Percentiles rank a stretch among this genome's conserved stretches.
phyloP scores from a whole-genome alignment of 2,888 invertebrate genomes.

The Cylindroiulus punctatus region DNA sequence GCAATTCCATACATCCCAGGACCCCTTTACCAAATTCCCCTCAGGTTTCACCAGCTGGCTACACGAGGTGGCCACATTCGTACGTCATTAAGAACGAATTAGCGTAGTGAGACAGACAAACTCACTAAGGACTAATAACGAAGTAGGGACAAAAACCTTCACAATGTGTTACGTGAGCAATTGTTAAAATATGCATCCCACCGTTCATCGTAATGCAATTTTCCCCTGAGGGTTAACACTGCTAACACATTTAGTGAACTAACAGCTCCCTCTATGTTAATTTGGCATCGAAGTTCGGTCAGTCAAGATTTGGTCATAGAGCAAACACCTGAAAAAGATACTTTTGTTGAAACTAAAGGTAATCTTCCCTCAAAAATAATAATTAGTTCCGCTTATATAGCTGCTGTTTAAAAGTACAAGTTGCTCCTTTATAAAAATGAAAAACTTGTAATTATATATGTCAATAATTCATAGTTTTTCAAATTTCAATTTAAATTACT shows the following conservation, averaged over 20 bases:
- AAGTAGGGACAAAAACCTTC: constrained; percentile 2
- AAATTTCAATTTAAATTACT: no score
- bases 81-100: constrained; percentile 52
- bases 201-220: not conserved
- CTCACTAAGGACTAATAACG: not conserved
- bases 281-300: no score
- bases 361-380: no score
- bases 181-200: constrained; percentile 1
- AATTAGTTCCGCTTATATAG: no score
- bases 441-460: no score
- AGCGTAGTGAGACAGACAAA: not conserved
- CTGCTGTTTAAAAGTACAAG: no score
- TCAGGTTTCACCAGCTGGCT: constrained; percentile 43
- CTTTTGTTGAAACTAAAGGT: no score
- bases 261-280: no score
- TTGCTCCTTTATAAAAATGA: no score
- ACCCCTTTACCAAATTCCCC: constrained; percentile 23
- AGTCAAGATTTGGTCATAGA: no score
- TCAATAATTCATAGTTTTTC: no score
- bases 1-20: not conserved
- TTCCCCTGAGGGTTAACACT: not conserved
- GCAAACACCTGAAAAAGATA: no score
- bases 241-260: not conserved
- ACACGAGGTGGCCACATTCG: constrained; percentile 49
- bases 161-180: not conserved